Base-by-base conservation (phyloP, 2,113 vertebrate species). In the Semicossyphus pulcher region DNA sequence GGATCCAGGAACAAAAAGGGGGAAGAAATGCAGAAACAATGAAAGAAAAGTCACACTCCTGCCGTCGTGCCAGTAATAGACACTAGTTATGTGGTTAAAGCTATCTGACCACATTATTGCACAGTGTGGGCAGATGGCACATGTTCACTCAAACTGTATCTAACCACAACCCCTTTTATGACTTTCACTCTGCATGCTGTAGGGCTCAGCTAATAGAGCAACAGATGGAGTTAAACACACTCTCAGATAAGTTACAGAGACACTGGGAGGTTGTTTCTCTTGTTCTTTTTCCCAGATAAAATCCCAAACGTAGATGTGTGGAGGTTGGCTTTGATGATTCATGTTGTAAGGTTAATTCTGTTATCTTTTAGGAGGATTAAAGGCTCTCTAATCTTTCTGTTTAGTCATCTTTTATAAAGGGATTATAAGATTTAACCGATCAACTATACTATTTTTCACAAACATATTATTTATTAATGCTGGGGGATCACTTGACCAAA, bases 121-220 rank as follows among this genome's bases (percentile, higher is more conserved):
- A 67, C 39, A 61, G 29, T 57, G 74, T 83, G 81, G 76, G 60
- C 81, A 80, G 49, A 80, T 84, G 79, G 73, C 68, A 85, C 76
- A 82, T 61, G 68, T 76, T 87, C 72, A 81, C 52, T 83, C 73
- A 36, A 66, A 79, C 73, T 29, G 20, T 65, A 74, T 67, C 73
- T 54, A 76, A 91, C 91, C 88, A 61, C 88, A 87, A 26, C 32
- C 45, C 31, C 28, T 58, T 44, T 44, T 44, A 44, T 63, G 51
- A 75, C 65, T 57, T 78, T 72, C 59, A 86, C 68, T 39, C 28
- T 28, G 45, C 56, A 32, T 1, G 11, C 70, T 82, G 54, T 26
- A 53, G 57, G 54, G 18, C 42, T 32, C 28, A 29, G 41, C 67
- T 70, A 53, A 68, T 37, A 65, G 11, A 61, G 61, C 66, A 59